Evolutionary conservation across 2,888 invertebrate genomes (phyloP).

Genomic region (Tachina fera): DNA sequence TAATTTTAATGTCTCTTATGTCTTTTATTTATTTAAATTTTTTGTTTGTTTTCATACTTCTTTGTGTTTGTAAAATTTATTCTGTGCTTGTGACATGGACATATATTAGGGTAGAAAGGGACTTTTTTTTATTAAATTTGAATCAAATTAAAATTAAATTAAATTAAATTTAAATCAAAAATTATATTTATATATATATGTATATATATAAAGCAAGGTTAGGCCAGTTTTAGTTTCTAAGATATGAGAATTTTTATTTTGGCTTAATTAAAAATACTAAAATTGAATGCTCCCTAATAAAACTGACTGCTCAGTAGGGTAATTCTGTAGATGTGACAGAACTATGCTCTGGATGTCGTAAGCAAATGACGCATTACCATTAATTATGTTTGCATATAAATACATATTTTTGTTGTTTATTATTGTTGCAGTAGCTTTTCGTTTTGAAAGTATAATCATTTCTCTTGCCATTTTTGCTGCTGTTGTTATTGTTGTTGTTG

Average conservation of each 20-base stretch:
- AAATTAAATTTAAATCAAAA: no score
- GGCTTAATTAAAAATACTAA: not conserved
- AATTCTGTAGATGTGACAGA: conserved; percentile 49
- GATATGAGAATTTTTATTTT: no score
- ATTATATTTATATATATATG: no score
- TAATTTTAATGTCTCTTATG: conserved; percentile 33
- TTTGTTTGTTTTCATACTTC: not conserved
- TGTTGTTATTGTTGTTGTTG: conserved; percentile 22
- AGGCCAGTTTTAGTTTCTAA: no score
- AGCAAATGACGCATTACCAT: conserved; percentile 64
- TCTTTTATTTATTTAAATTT: conserved; percentile 9
- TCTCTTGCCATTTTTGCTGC: not conserved
- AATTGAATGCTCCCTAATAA: conserved; percentile 9
- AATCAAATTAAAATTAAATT: no score
- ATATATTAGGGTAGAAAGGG: conserved; percentile 23
- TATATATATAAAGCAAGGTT: no score
- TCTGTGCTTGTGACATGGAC: conserved; percentile 11
- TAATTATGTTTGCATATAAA: conserved; percentile 62
- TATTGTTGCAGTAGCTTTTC: conserved; percentile 22
- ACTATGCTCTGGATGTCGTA: conserved; percentile 52
- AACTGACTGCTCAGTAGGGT: not conserved
- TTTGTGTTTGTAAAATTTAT: conserved; percentile 33
- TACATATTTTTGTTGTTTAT: conserved; percentile 5
- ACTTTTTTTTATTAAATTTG: no score
- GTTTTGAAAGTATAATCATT: conserved; percentile 27